phyloP scores from a whole-genome alignment of 2,113 vertebrate species.

The Diadophis punctatus region DNA sequence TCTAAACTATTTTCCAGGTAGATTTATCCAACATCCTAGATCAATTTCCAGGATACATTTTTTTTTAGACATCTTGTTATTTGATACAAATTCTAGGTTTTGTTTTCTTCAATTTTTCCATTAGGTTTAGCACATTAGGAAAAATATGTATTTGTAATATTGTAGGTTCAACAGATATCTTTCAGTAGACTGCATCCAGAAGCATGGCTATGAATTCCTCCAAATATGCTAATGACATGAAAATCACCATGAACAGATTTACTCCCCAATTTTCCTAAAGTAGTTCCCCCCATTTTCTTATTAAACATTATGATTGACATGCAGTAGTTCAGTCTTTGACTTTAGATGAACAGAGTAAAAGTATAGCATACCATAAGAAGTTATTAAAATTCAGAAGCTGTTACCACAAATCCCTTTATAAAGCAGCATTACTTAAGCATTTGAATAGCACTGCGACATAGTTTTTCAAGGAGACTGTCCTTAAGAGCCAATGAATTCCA shows the following conservation, averaged over 20 bases:
- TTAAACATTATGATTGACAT: slow-evolving; percentile 18
- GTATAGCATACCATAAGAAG: slow-evolving; percentile 39
- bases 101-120: too few species aligned
- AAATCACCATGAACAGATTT: neutral
- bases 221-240: neutral
- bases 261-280: neutral
- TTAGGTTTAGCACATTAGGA: neutral
- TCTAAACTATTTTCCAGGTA: neutral
- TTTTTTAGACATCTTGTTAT: neutral
- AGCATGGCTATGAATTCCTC: neutral
- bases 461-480: slow-evolving; percentile 59
- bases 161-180: neutral
- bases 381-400: slow-evolving; percentile 63
- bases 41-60: neutral
- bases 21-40: neutral
- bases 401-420: slow-evolving; percentile 62
- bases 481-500: slow-evolving; percentile 63
- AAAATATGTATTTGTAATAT: neutral
- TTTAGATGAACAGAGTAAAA: slow-evolving; percentile 50
- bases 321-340: slow-evolving; percentile 13
- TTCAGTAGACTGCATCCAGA: neutral
- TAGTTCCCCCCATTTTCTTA: neutral
- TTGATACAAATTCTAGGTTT: neutral
- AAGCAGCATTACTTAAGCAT: slow-evolving; percentile 51
- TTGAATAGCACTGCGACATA: slow-evolving; percentile 54